Percentiles rank a stretch among this genome's conserved stretches.
These are phyloP conservation scores for Fundulus diaphanus DNA, from an alignment of 2,797 vertebrate genomes.

Conservation along the genomic window DNA sequence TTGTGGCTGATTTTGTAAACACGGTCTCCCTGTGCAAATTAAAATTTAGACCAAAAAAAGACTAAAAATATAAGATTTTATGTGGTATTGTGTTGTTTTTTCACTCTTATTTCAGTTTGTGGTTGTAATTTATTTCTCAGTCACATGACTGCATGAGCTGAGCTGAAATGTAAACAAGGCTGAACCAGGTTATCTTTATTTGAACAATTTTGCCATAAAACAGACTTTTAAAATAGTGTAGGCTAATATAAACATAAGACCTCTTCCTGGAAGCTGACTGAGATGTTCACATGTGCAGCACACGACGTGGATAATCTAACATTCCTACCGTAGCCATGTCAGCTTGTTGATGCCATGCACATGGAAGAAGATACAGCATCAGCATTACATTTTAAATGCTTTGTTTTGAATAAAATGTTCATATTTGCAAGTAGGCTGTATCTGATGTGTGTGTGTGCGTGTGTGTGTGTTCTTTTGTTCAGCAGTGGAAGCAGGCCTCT, in stretches of 20 bases:
- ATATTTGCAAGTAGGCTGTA: neutral
- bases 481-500: conserved; percentile 31
- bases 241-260: neutral
- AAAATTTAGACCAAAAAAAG: neutral
- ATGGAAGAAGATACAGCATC: neutral
- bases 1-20: neutral
- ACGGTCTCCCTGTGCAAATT: neutral
- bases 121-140: neutral
- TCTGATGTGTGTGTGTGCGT: neutral
- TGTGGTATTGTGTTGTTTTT: neutral
- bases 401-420: neutral
- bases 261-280: neutral
- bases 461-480: conserved; percentile 53
- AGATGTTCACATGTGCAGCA: neutral
- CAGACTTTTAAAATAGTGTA: neutral
- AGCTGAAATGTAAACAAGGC: neutral
- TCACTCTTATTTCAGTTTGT: neutral
- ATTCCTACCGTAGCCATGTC: too few relatives aligned
- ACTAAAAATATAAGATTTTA: too few relatives aligned
- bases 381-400: neutral
- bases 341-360: neutral
- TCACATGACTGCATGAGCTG: neutral
- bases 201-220: neutral
- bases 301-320: neutral
- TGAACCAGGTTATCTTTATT: neutral